A percentile compares a stretch with the other conserved stretches of the same genome.
These are phyloP conservation scores for Scaptomyza caliginosa DNA, from an alignment of 2,888 invertebrate genomes.

Conservation along the genomic window DNA sequence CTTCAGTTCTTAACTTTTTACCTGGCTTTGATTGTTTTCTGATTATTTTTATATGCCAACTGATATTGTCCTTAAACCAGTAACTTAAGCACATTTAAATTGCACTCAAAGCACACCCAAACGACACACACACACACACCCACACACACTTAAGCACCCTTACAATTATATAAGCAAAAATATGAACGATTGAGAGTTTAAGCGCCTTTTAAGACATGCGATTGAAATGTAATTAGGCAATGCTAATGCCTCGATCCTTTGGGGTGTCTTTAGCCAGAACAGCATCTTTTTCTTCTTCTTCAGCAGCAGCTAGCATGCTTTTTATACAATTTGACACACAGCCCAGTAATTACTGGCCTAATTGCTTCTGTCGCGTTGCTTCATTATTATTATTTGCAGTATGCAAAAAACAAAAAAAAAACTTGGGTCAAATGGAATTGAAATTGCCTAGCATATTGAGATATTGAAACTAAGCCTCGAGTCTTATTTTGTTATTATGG, in stretches of 20 bases:
- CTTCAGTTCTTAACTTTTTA: not conserved
- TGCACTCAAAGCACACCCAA: conserved; percentile 51
- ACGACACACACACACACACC: not conserved
- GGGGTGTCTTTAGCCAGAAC: conserved; percentile 16
- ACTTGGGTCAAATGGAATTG: conserved; percentile 36
- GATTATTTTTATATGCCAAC: conserved; percentile 9
- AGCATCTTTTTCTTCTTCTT: not conserved
- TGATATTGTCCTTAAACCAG: conserved; percentile 50
- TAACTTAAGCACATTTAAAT: conserved; percentile 77
- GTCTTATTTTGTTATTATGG: conserved; percentile 31
- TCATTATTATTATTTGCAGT: conserved; percentile 22
- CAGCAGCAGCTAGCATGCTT: conserved; percentile 11
- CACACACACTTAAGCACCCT: not conserved
- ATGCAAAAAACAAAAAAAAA: conserved; percentile 20
- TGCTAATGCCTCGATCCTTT: conserved; percentile 63
- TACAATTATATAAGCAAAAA: not conserved
- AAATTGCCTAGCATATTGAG: conserved; percentile 31
- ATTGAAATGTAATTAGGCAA: conserved; percentile 80
- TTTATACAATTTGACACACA: conserved; percentile 49
- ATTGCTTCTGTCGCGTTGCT: conserved; percentile 41
- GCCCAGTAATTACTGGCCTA: conserved; percentile 50
- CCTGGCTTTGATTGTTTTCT: not conserved
- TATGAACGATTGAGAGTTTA: conserved; percentile 59
- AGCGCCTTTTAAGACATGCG: conserved; percentile 70
- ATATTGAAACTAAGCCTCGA: conserved; percentile 40